A percentile compares a stretch with the other conserved stretches of the same genome.
These are phyloP conservation scores for Heteromurus nitidus DNA, from an alignment of 2,888 invertebrate species.

Conservation along the genomic window DNA sequence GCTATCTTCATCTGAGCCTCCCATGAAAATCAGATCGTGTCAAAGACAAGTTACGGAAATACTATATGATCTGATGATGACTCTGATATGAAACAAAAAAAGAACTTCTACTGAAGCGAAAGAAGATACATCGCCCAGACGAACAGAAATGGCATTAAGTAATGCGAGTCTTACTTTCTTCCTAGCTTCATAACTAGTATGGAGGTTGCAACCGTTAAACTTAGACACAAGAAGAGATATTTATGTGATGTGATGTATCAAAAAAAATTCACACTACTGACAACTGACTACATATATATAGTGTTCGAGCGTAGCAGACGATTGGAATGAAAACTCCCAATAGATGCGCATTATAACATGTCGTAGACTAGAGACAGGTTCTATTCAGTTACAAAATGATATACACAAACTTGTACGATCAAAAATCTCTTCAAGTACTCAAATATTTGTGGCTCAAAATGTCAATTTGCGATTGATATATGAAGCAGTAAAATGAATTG, in stretches of 20 bases:
- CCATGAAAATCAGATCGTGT: not conserved
- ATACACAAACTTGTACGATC: too few relatives aligned
- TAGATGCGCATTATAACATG: too few relatives aligned
- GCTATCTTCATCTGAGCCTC: not conserved
- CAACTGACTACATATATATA: too few relatives aligned
- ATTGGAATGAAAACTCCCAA: too few relatives aligned
- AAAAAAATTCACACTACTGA: slow-evolving; percentile 19
- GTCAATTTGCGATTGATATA: slow-evolving; percentile 27
- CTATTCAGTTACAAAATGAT: too few relatives aligned
- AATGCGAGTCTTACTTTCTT: not conserved
- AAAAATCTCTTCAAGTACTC: not conserved
- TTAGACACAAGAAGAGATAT: too few relatives aligned
- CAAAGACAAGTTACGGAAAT: not conserved
- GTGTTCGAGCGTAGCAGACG: too few relatives aligned
- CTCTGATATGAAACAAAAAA: too few relatives aligned
- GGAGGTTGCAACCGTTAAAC: too few relatives aligned
- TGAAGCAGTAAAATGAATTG: not conserved
- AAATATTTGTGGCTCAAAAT: not conserved
- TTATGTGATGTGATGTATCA: slow-evolving; percentile 18
- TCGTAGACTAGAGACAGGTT: too few relatives aligned
- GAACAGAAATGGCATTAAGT: slow-evolving; percentile 31
- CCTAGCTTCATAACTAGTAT: too few relatives aligned
- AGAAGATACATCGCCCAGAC: slow-evolving; percentile 22
- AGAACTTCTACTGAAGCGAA: not conserved
- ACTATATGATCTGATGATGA: too few relatives aligned